Evolutionary conservation across 2,888 invertebrate species (phyloP).

Genomic region (Tetheella fluctuosa): DNA sequence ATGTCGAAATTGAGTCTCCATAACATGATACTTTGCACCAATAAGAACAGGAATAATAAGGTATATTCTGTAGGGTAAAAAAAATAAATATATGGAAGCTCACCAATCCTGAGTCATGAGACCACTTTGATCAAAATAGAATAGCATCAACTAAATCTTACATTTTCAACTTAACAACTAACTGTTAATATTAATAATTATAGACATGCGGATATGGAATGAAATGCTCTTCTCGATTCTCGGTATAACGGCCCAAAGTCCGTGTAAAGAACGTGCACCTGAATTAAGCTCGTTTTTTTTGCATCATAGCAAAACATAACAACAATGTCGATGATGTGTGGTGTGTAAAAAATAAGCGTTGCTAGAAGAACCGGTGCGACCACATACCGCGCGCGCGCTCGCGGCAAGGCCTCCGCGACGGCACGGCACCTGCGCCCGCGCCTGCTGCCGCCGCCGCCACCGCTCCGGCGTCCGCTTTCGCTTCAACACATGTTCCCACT

Average conservation of each 20-base stretch:
- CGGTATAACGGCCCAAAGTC: conserved; percentile 41
- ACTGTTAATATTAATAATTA: conserved; percentile 34
- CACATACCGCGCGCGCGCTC: conserved; percentile 79
- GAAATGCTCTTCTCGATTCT: conserved; percentile 36
- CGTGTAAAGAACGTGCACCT: conserved; percentile 41
- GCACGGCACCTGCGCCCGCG: conserved; percentile 55
- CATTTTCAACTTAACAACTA: conserved; percentile 31
- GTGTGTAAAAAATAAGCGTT: conserved; percentile 79
- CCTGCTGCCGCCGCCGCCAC: conserved; percentile 29
- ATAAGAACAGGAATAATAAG: no score
- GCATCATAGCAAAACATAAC: conserved; percentile 78
- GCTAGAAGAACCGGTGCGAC: conserved; percentile 83
- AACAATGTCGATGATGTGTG: conserved; percentile 82
- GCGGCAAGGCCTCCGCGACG: conserved; percentile 68
- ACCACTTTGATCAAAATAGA: conserved; percentile 31
- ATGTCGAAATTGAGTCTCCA: no score
- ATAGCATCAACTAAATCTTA: conserved; percentile 24
- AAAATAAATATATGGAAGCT: neutral
- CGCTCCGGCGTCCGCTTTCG: no score
- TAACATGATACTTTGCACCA: no score
- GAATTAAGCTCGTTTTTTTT: conserved; percentile 64
- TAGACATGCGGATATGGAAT: conserved; percentile 33
- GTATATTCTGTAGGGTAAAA: neutral
- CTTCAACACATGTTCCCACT: no score
- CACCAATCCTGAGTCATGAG: conserved; percentile 30